Evolutionary conservation across 30 jellyfish, hydroid and myxozoan species (phyloP), one percentile per base, ranked within the genome.

Genomic region (Hydractinia symbiolongicarpus): DNA sequence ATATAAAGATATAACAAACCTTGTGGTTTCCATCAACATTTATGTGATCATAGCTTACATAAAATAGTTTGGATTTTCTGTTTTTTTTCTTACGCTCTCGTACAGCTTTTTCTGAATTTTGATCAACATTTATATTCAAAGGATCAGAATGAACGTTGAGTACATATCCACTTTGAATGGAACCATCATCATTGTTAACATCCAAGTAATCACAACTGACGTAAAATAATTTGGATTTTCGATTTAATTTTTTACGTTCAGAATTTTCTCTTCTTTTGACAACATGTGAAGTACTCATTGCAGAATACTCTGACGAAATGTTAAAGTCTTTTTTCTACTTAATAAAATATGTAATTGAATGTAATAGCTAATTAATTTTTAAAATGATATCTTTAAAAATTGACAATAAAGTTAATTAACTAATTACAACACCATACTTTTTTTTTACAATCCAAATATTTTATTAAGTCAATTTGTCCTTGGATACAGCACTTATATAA

Each of bases 11-110:
- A 30, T 30, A 30, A 30, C 44, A 30, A 30, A 30, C 44, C 44
- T 30, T 30, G 44, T 30, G 44, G 2, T 30, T 30, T 1, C 83
- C 75, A 69, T 53, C 55, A 19, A 57, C 54, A 72, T 82, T 60
- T 11, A 89, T 69, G 76, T 83, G 81, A 60, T 84, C 94, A 76
- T 94, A 89, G 90, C 88, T 83, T 49, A 89, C 96, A 55, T 89
- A 84, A 76, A 89, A 89, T 82, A 89, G 80, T 83, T 89, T 89
- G 17, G 96, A 89, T 55, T 83, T 78, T 62, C 96, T 78, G 67
- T 81, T 87, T 40, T 53, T 55, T 68, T 7, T 66, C 67, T 87
- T 81, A 9, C 85, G 77, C 13, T 9, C 66, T 30, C 60, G 17
- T 20, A n/a, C 80, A 50, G 7, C 40, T 64, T 51, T 64, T 44